Percentiles rank a stretch among this genome's conserved stretches.
Conservation (phyloP, 1,140 invertebrate species). For the Penaeus indicus region DNA sequence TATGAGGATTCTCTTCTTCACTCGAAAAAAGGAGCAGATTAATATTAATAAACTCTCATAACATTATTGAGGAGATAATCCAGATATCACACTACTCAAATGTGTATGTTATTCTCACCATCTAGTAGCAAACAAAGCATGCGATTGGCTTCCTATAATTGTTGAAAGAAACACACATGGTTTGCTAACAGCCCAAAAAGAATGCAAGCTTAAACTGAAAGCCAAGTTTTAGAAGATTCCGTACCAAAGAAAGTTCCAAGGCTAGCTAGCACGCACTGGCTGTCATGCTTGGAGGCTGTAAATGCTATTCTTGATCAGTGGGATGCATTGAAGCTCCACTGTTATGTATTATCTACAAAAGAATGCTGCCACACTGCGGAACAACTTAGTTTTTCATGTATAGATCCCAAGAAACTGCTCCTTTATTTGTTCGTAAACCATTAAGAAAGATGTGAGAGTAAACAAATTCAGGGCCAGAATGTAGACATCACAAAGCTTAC, state of each 20-base stretch:
- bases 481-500: slow-evolving; percentile 47
- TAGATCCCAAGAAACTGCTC: slow-evolving; percentile 40
- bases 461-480: slow-evolving; percentile 47
- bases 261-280: slow-evolving; percentile 14
- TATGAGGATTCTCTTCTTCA: not conserved
- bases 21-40: not conserved
- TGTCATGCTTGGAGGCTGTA: slow-evolving; percentile 19
- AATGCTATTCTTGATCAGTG: slow-evolving; percentile 43
- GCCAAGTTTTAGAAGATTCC: too few relatives aligned
- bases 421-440: slow-evolving; percentile 51
- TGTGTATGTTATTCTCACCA: slow-evolving; percentile 44
- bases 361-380: slow-evolving; percentile 34
- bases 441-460: slow-evolving; percentile 38
- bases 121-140: slow-evolving; percentile 41
- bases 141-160: slow-evolving; percentile 16
- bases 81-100: slow-evolving; percentile 30
- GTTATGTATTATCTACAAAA: slow-evolving; percentile 21
- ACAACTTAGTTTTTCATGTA: slow-evolving; percentile 39
- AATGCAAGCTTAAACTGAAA: too few relatives aligned
- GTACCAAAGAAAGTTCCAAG: slow-evolving; percentile 35
- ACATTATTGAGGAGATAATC: slow-evolving; percentile 24
- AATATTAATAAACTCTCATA: not conserved
- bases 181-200: too few relatives aligned
- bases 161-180: slow-evolving; percentile 32
- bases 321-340: slow-evolving; percentile 38